Conservation (phyloP, 2,113 vertebrate species). For the Sterna hirundo region DNA sequence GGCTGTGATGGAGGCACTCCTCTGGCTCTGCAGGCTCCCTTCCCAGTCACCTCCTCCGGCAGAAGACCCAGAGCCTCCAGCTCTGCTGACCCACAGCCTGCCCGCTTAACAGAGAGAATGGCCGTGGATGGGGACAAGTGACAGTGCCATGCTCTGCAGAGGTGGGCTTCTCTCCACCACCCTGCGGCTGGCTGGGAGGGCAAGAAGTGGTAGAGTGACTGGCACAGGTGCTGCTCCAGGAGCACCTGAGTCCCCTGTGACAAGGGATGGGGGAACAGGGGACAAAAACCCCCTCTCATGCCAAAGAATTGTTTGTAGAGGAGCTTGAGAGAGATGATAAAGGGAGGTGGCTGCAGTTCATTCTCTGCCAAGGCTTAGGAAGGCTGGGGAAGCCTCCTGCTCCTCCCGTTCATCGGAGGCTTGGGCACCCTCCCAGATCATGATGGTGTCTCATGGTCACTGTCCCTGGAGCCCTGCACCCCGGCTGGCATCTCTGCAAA, state of each 20-base stretch:
- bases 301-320: neutral
- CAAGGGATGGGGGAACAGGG: neutral
- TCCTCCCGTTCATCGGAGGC: fast-evolving
- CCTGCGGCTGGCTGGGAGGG: neutral
- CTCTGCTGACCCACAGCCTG: neutral
- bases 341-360: neutral
- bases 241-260: neutral
- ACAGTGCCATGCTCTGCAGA: neutral
- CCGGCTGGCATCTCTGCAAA: neutral
- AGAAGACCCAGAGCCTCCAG: neutral
- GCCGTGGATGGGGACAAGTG: neutral
- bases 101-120: neutral
- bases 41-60: neutral
- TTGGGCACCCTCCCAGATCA: neutral
- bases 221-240: neutral
- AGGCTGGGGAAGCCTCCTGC: neutral
- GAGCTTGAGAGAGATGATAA: neutral
- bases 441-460: neutral
- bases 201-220: neutral
- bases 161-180: neutral
- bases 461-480: neutral
- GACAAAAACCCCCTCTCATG: neutral
- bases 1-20: neutral
- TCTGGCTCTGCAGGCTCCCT: neutral
- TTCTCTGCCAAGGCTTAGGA: neutral